Percentiles rank a stretch among this genome's conserved stretches.
Conservation (phyloP, 2,113 vertebrate species). For the Phyllostomus discolor region DNA sequence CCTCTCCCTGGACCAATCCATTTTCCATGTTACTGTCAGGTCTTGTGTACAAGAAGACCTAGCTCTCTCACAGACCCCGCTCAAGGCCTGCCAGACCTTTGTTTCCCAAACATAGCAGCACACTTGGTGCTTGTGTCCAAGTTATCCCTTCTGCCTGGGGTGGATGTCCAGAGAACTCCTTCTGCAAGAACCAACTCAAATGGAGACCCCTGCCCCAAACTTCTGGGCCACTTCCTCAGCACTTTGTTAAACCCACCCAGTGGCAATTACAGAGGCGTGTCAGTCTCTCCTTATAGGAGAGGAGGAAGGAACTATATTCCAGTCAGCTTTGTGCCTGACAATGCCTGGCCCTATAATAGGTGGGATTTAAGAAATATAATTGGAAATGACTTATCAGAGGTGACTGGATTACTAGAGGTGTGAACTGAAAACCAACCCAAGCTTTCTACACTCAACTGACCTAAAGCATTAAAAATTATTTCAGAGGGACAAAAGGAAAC, state of each 20-base stretch:
- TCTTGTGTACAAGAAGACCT: too few relatives aligned
- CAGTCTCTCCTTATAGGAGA: neutral
- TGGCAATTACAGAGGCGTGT: neutral
- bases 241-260: too few relatives aligned
- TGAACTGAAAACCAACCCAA: neutral
- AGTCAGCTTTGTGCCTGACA: neutral
- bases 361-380: neutral
- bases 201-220: neutral
- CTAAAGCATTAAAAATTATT: neutral
- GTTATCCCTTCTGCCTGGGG: neutral
- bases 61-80: neutral
- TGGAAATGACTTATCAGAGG: neutral
- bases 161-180: neutral
- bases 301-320: neutral
- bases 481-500: neutral
- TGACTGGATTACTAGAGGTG: neutral
- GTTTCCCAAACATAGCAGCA: neutral
- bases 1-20: neutral
- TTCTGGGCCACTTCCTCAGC: neutral
- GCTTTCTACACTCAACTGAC: neutral
- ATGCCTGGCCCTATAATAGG: too few relatives aligned
- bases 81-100: neutral
- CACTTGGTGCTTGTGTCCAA: neutral
- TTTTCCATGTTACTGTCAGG: neutral
- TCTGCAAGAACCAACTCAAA: neutral